Base-by-base conservation (phyloP, 2,888 invertebrate genomes). In the Theodoxus fluviatilis region DNA sequence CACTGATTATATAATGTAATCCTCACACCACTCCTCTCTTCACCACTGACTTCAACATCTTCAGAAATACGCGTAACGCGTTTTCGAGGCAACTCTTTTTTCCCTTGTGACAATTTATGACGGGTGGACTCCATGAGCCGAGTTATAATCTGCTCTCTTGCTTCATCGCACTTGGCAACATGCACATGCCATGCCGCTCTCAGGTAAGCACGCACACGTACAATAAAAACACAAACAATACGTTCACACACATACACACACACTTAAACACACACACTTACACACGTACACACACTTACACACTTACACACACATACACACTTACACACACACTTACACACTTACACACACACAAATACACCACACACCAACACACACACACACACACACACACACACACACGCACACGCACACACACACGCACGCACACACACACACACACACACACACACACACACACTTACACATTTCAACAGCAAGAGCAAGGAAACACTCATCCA, bases 381-480 rank as follows among this genome's bases (percentile, higher is more conserved):
- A 38, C 40, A 63, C 35, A 63, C 38, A 40, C 40, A 63, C 22
- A 63, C 38, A 15, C 22, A 38, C 40, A 40, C 40, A 63, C 22
- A 63, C 63, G 18, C 22, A 35, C 18, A 61, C 7, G 37, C 61
- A 37, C 22, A 22, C 61, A 61, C 61, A 22, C 61, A 31, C 65
- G 37, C 43, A 43, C 65, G 37, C 43, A 65, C 28, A 31, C 65
- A 65, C 65, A 43, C 38, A 64, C 43, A 40, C 22, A 31, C 55
- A 65, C 12, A 49, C 33, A 71, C 25, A 68, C 49, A 63, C 31
- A 69, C 37, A 47, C 28, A 69, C 37, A 63, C 49, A 63, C 37
- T 63, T 22, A 69, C 4, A 63, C 35, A 52, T 33, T 28, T n/a
- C n/a, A n/a, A n/a, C 35, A 64, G 9, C 15, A 15, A 55, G 25